Evolutionary conservation across 2,888 invertebrate species (phyloP), one percentile per base, ranked within the genome.

Genomic region (Pollenia labialis): DNA sequence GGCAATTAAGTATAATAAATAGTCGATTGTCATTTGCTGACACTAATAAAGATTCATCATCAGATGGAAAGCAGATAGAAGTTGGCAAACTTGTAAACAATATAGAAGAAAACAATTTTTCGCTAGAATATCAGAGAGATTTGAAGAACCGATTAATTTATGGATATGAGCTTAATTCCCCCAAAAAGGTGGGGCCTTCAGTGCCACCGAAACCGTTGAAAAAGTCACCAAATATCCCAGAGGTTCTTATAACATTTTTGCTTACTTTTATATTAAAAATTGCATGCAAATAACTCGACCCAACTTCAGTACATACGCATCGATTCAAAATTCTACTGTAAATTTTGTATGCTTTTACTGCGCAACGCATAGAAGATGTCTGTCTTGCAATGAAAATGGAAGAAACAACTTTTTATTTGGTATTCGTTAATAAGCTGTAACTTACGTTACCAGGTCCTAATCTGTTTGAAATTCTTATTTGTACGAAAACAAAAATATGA

Each of bases 191-290:
- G 87, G 97, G 96, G 88, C 97, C 97, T 87, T 96, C 96, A 77
- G 97, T 97, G 82, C 97, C 97, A 64, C 97, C 97, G 11, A 97
- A 97, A 92, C 97, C 97, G 92, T 90, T 96, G 95, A 92, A 94
- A 94, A 32, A 81, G 12, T 69, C 52, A 52, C 64, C 76, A 23
- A 89, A 90, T 69, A 62, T 94, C 94, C 91, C 95, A 40, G 94
- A 95, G 94, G 91, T 91, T 58, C 62, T 74, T 79, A 85, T 69
- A 60, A 23, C 23, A n/a, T 52, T 12, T 18, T 42, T 50, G 12
- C 11, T 69, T 42, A 54, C 12, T 16, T 14, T 10, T 71, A 6
- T n/a, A 0, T 7, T 32, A 32, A 32, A 32, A 32, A 32, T 6
- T 32, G 32, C 32, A 32, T 32, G 32, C 32, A 32, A 32, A 32